These are phyloP conservation scores for Uropsilus gracilis DNA, from an alignment of 2,113 vertebrate genomes.

Conservation along the genomic window DNA sequence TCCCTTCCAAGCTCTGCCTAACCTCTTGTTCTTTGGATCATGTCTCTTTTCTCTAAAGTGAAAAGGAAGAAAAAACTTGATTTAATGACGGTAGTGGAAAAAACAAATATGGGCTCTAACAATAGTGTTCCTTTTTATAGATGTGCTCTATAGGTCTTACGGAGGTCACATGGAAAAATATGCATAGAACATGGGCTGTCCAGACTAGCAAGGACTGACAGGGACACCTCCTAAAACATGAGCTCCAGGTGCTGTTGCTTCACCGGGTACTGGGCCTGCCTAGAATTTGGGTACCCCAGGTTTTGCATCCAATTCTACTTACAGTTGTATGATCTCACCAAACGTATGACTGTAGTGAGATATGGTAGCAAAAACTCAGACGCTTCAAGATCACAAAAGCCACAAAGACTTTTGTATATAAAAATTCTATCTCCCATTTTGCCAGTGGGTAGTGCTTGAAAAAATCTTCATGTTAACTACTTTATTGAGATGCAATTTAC, in stretches of 20 bases:
- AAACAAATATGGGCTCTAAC: conserved; percentile 13
- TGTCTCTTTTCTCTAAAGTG: conserved; percentile 43
- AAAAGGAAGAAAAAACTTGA: neutral
- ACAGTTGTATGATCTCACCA: neutral
- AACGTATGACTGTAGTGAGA: too few relatives aligned
- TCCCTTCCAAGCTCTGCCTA: conserved; percentile 36
- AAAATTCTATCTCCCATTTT: neutral
- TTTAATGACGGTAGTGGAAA: neutral
- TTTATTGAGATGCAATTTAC: neutral
- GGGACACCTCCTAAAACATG: neutral
- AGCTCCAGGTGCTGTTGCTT: too few relatives aligned
- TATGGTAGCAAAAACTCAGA: neutral
- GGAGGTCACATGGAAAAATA: neutral
- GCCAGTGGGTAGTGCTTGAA: neutral
- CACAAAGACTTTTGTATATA: neutral
- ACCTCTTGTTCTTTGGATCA: conserved; percentile 39
- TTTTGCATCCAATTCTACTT: neutral
- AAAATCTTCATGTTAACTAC: neutral
- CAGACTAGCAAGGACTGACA: neutral
- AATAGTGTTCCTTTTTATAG: neutral
- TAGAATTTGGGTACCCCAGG: neutral
- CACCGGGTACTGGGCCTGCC: fast-evolving
- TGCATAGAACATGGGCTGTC: too few relatives aligned
- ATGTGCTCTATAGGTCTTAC: neutral
- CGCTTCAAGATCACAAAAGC: neutral